A percentile compares a stretch with the other conserved stretches of the same genome.
Conservation (phyloP, 2,888 invertebrate genomes). For the Lucinisca nassula region DNA sequence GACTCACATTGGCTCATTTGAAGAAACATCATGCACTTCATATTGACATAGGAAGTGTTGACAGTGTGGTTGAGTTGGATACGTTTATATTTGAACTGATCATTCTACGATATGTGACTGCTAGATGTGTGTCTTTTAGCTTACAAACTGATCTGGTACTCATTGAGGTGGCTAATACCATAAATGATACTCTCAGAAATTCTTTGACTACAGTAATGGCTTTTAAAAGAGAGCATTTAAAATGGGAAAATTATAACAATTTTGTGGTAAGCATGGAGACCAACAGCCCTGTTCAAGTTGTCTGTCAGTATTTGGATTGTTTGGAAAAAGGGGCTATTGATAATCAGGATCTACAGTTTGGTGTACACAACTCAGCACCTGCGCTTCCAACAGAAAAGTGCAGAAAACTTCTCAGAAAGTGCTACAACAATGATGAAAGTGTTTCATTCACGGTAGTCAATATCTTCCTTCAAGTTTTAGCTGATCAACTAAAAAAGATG, state of each 20-base stretch:
- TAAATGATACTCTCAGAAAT: conserved; percentile 67
- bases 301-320: conserved; percentile 69
- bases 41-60: conserved; percentile 71
- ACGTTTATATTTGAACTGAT: conserved; percentile 74
- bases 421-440: conserved; percentile 40
- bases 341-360: conserved; percentile 59
- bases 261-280: conserved; percentile 66
- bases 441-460: conserved; percentile 69
- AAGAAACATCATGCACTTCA: conserved; percentile 63
- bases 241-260: conserved; percentile 61
- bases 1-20: conserved; percentile 44
- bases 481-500: conserved; percentile 79
- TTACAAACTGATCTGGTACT: conserved; percentile 59
- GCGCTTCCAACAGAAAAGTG: conserved; percentile 57
- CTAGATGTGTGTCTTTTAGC: conserved; percentile 46
- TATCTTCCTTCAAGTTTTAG: conserved; percentile 72
- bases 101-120: conserved; percentile 60
- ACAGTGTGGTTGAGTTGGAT: conserved; percentile 67
- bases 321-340: conserved; percentile 58
- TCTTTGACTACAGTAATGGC: conserved; percentile 67
- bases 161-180: conserved; percentile 76
- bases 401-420: conserved; percentile 49
- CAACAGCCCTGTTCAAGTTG: conserved; percentile 75
- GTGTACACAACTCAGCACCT: conserved; percentile 24
- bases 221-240: conserved; percentile 61